phyloP scores from a whole-genome alignment of 1,140 invertebrate genomes.

The Chrysoperla carnea region DNA sequence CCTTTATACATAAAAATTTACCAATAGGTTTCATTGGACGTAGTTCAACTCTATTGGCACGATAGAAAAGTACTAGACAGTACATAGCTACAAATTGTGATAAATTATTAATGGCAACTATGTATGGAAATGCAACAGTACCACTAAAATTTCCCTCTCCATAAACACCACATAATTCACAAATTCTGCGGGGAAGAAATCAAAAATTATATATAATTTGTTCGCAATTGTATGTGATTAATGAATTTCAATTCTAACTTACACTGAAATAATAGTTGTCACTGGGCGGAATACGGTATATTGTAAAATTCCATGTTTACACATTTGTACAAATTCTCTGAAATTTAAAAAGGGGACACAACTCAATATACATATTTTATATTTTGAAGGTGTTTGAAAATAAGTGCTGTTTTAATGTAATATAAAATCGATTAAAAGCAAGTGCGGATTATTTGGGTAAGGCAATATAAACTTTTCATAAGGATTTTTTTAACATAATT shows the following conservation, averaged over 20 bases:
- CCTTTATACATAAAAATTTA: conserved; percentile 96
- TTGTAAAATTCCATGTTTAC: conserved; percentile 91
- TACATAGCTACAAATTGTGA: conserved; percentile 96
- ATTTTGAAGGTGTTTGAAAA: too few relatives aligned
- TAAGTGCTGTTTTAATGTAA: too few relatives aligned
- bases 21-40: conserved; percentile 83
- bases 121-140: conserved; percentile 75
- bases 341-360: conserved; percentile 9
- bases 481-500: too few relatives aligned
- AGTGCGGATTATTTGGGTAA: too few relatives aligned
- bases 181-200: conserved; percentile 44
- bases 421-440: too few relatives aligned
- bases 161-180: conserved; percentile 70
- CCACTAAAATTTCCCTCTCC: conserved; percentile 76
- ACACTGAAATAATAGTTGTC: conserved; percentile 79
- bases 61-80: conserved; percentile 85
- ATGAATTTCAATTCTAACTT: conserved; percentile 22
- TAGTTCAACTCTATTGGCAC: conserved; percentile 69
- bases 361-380: too few relatives aligned
- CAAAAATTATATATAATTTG: background rate
- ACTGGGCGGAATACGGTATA: conserved; percentile 81
- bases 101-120: conserved; percentile 81
- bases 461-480: too few relatives aligned
- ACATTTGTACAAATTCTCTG: conserved; percentile 80
- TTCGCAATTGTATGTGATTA: too few relatives aligned